These are phyloP conservation scores for Ectobius pallidus DNA, from an alignment of 2,888 invertebrate species.

Conservation along the genomic window DNA sequence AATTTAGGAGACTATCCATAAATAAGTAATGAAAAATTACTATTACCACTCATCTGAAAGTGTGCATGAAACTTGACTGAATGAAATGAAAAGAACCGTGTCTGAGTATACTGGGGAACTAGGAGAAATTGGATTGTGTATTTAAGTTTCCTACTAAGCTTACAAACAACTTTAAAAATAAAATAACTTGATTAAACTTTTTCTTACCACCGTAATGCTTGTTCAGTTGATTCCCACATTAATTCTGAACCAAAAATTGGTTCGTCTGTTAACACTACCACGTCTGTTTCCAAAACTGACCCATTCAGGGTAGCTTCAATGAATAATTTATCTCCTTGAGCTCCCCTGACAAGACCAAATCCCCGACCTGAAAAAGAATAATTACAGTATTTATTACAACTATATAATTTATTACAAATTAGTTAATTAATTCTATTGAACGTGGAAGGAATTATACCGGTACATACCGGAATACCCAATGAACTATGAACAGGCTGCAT, in stretches of 20 bases:
- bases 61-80: too few species aligned
- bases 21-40: too few species aligned
- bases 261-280: conserved; percentile 39
- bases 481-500: too few species aligned
- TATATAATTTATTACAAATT: background rate
- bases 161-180: too few species aligned
- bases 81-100: too few species aligned
- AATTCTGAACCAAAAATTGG: conserved; percentile 75
- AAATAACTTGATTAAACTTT: too few species aligned
- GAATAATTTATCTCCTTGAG: conserved; percentile 32
- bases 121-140: too few species aligned
- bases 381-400: background rate
- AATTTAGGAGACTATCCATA: too few species aligned
- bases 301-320: conserved; percentile 45
- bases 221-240: conserved; percentile 79
- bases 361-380: conserved; percentile 44
- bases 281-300: conserved; percentile 66
- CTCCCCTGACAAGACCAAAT: conserved; percentile 44
- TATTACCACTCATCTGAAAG: too few species aligned
- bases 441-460: background rate
- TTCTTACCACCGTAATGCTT: conserved; percentile 67
- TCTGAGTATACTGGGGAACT: too few species aligned
- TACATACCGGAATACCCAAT: too few species aligned
- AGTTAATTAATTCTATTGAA: background rate
- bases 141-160: too few species aligned